Base-by-base conservation (phyloP, 2,888 invertebrate genomes). In the Amiota mariae region DNA sequence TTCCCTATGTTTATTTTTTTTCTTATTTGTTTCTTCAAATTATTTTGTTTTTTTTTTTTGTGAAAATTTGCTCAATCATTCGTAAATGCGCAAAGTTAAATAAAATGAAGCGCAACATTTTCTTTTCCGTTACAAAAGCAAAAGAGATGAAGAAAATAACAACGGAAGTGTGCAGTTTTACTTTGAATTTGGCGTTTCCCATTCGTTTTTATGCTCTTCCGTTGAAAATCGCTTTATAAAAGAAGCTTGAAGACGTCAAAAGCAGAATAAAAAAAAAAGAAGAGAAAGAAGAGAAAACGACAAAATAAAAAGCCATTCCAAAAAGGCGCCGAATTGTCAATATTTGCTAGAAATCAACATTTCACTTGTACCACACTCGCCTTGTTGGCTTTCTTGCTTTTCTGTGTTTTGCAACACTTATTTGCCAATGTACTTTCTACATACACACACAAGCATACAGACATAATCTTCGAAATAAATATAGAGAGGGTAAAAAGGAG, bases 261-360 rank as follows among this genome's bases (percentile, higher is more conserved):
- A 20, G 4, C 13, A 51, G 18, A 18, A 15, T 59, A 9, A 1
- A 15, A 36, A 24, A 1, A 36, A 36, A 36, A 18, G 13, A 1
- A 12, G 36, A 1, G 46, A 20, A 49, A 20, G 12, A 6, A 51
- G 12, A 20, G 11, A 15, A 67, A 51, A 49, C 49, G 12, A 2
- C 1, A 10, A 20, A 67, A 48, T n/a, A n/a, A 61, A 61, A 24
- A 18, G 8, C 10, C 18, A n/a, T 12, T 20, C 20, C 10, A 6
- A 61, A 61, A 49, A 67, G 67, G 67, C 67, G 67, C 67, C 67
- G 51, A 66, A 51, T 67, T 51, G 67, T 67, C 67, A 67, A 67
- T 67, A 67, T 67, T 67, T 67, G 67, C 51, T 49, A 20, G 49
- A 67, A 67, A 49, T 67, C 67, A 67, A 67, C 67, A 67, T 49